Evolutionary conservation across 2,113 vertebrate species (phyloP).

Genomic region (Psettodes erumei): DNA sequence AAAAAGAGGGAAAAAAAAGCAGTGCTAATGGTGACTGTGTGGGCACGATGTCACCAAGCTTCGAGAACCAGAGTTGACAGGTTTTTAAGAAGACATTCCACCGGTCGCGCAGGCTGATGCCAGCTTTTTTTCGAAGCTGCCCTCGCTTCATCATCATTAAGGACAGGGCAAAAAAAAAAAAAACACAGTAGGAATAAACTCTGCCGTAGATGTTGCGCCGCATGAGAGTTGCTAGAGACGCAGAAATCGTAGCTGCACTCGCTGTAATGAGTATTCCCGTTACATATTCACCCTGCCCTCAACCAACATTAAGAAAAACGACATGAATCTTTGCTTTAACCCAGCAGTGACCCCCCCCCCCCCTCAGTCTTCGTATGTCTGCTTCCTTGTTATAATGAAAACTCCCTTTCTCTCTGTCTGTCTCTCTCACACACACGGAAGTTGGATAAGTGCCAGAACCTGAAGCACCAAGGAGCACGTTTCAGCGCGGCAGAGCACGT

Average conservation of each 20-base stretch:
- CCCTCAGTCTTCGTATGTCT: neutral
- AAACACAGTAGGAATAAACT: neutral
- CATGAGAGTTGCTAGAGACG: neutral
- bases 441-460: slow-evolving; percentile 48
- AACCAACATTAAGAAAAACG: neutral
- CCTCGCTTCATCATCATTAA: neutral
- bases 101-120: slow-evolving; percentile 9
- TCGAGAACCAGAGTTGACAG: slow-evolving; percentile 25
- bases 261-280: neutral
- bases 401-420: neutral
- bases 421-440: slow-evolving; percentile 17
- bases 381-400: slow-evolving; percentile 24
- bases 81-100: slow-evolving; percentile 42
- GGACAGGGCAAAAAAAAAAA: neutral
- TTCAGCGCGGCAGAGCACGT: slow-evolving; percentile 23
- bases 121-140: slow-evolving; percentile 14
- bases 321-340: slow-evolving; percentile 14
- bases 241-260: neutral
- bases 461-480: slow-evolving; percentile 29
- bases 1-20: neutral
- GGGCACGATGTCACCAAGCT: slow-evolving; percentile 31
- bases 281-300: neutral
- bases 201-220: too few species aligned
- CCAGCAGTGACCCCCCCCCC: neutral
- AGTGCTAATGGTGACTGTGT: slow-evolving; percentile 19